Percentiles rank a stretch among this genome's conserved stretches.
phyloP scores from a whole-genome alignment of 1,140 invertebrate genomes.

The Heliconius congener region DNA sequence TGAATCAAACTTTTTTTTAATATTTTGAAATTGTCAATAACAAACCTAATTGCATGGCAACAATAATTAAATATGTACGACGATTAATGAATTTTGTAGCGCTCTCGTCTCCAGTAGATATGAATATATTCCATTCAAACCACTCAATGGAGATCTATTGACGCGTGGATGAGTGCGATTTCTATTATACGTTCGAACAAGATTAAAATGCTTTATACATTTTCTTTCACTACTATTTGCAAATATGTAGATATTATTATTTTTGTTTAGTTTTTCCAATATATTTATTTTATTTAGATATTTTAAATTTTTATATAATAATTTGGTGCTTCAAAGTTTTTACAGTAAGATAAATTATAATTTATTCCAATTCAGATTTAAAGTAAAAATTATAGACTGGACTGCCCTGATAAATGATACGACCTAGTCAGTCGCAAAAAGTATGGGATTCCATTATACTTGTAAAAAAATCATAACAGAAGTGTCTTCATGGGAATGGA shows the following conservation, averaged over 20 bases:
- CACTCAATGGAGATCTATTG: constrained; percentile 24
- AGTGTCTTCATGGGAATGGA: no score
- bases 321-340: no score
- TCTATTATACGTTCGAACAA: constrained; percentile 23
- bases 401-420: no score
- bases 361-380: no score
- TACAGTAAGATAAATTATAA: no score
- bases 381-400: no score
- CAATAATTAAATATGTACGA: background rate
- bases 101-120: constrained; percentile 19
- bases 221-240: background rate
- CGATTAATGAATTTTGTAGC: background rate
- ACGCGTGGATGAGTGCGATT: constrained; percentile 24
- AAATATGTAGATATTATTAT: background rate
- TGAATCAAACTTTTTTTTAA: no score
- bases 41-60: background rate
- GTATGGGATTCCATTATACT: no score
- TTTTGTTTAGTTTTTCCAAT: background rate
- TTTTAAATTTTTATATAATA: no score
- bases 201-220: constrained; percentile 13
- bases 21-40: background rate
- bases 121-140: constrained; percentile 35
- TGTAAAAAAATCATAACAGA: no score
- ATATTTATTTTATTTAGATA: background rate
- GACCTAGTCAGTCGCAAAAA: no score